phyloP scores from a whole-genome alignment of 2,797 vertebrate genomes.

The Vultur gryphus region DNA sequence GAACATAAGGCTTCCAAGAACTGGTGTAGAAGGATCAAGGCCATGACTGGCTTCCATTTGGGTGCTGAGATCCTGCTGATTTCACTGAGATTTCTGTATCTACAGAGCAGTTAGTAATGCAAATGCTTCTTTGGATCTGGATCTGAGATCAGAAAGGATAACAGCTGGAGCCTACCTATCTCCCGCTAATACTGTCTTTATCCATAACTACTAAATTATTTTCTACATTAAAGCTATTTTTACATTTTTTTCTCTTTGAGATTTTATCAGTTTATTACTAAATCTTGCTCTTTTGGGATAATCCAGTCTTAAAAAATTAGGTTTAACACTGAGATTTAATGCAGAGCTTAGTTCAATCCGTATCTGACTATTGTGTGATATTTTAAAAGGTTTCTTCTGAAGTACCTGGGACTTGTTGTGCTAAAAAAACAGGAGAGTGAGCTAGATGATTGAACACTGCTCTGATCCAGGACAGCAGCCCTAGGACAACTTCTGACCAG shows the following conservation, averaged over 20 bases:
- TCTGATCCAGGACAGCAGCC: not conserved
- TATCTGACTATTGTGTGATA: not conserved
- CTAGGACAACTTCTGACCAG: not conserved
- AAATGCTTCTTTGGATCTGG: not conserved
- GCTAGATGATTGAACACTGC: not conserved
- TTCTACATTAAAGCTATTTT: constrained; percentile 21
- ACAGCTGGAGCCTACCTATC: not conserved
- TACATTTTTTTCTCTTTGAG: not conserved
- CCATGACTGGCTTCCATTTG: not conserved
- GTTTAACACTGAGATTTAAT: not conserved
- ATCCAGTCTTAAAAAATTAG: constrained; percentile 9
- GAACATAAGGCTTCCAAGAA: not conserved
- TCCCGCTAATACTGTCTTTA: constrained; percentile 1
- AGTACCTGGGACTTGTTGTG: not conserved
- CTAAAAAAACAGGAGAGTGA: not conserved
- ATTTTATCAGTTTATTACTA: constrained; percentile 14
- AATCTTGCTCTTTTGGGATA: not conserved
- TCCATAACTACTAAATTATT: not conserved
- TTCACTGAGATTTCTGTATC: not conserved
- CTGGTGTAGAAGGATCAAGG: not conserved
- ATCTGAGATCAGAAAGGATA: constrained; percentile 12
- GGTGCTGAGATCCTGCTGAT: not conserved
- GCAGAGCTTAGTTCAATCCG: not conserved
- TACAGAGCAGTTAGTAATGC: not conserved
- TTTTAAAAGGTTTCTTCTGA: constrained; percentile 7